A percentile compares a stretch with the other conserved stretches of the same genome.
Evolutionary conservation across 2,797 vertebrate species (phyloP).

Genomic region (Cetoscarus ocellatus): DNA sequence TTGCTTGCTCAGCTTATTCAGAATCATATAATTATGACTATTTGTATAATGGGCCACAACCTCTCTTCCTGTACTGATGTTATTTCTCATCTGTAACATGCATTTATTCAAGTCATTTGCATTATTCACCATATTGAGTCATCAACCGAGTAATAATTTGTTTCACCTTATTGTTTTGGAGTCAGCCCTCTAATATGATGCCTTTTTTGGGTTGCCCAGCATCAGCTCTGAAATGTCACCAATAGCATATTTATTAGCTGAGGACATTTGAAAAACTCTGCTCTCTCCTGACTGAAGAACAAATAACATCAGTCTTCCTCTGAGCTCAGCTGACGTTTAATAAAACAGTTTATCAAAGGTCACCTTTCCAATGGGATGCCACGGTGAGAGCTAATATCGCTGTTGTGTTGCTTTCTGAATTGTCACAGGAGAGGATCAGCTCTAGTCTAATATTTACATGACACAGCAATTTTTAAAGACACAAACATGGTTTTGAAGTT

Average conservation of each 20-base stretch:
- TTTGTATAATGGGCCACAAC: conserved; percentile 4
- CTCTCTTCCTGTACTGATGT: conserved; percentile 6
- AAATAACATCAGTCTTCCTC: conserved; percentile 46
- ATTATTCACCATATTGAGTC: background rate
- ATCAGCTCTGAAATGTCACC: conserved; percentile 63
- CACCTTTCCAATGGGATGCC: conserved; percentile 5
- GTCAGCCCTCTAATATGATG: conserved; percentile 22
- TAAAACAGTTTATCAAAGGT: conserved; percentile 43
- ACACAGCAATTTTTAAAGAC: background rate
- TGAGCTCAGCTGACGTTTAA: conserved; percentile 41
- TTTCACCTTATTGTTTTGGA: conserved; percentile 31
- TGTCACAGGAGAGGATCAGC: background rate
- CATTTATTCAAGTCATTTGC: conserved; percentile 9
- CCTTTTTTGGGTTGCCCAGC: conserved; percentile 26
- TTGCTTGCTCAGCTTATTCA: background rate
- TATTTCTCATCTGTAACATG: conserved; percentile 3
- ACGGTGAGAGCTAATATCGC: background rate
- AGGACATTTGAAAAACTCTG: conserved; percentile 43
- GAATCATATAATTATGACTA: conserved; percentile 1
- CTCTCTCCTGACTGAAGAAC: conserved; percentile 9
- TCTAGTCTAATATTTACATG: background rate
- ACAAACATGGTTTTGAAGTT: background rate
- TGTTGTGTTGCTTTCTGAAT: background rate
- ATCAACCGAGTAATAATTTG: conserved; percentile 18
- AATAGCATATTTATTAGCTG: conserved; percentile 50